phyloP scores from a whole-genome alignment of 2,888 invertebrate genomes.

The Trimorus sp. region DNA sequence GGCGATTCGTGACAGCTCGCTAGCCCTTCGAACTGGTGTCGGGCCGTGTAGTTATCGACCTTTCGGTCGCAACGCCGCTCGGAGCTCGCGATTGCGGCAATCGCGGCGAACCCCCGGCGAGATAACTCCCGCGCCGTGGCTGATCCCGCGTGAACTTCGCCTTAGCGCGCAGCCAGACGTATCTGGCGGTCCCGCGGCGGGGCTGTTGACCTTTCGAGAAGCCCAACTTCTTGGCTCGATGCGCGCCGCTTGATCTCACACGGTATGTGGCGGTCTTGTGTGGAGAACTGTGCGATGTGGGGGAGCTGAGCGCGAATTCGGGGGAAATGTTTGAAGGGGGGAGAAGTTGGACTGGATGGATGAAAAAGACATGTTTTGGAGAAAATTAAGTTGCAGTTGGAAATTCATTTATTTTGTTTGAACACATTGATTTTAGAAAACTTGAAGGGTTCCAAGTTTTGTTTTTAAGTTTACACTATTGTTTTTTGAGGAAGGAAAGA shows the following conservation, averaged over 20 bases:
- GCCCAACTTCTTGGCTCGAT: constrained; percentile 63
- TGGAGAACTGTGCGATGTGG: no score
- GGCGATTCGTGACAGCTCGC: constrained; percentile 63
- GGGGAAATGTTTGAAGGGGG: no score
- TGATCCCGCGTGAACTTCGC: constrained; percentile 67
- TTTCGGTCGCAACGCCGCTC: constrained; percentile 60
- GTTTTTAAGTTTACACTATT: no score
- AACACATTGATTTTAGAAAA: no score
- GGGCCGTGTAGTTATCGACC: constrained; percentile 64
- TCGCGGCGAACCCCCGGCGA: constrained; percentile 60
- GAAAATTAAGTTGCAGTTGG: no score
- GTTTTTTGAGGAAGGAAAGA: no score
- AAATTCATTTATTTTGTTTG: no score
- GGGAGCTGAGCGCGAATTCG: no score
- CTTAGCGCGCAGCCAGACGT: constrained; percentile 62
- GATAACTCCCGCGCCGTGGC: constrained; percentile 61
- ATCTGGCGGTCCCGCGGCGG: constrained; percentile 65
- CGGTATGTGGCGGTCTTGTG: constrained; percentile 21
- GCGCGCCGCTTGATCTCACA: constrained; percentile 37
- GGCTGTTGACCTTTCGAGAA: constrained; percentile 68
- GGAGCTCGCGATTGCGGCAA: constrained; percentile 67
- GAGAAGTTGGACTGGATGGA: no score
- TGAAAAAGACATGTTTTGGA: no score
- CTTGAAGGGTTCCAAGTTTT: no score
- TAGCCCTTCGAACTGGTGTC: constrained; percentile 65